Base-by-base conservation (phyloP, 2,888 invertebrate species). In the Idaea dimidiata region DNA sequence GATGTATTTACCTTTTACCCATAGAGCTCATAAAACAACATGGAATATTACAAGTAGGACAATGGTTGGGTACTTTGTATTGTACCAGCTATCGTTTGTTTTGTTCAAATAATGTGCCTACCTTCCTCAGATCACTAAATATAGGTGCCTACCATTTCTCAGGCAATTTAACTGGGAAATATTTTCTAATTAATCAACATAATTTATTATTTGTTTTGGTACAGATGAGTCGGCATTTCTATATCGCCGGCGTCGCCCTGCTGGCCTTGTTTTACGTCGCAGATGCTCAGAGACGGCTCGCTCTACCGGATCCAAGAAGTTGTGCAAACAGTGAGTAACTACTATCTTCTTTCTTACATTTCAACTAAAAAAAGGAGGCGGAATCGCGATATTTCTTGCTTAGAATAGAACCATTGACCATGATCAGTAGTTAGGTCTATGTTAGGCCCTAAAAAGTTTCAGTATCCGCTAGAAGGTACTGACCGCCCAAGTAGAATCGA, bases 271-370 rank as follows among this genome's bases (percentile, higher is more conserved):
- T 96, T 66, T 93, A 95, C 74, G 84, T 96, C 74, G 95, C 95
- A 80, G 93, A 95, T 80, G 97, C 97, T 64, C 97, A 97, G 88
- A 94, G 97, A 77, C 95, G 97, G 71, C 93, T 97, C 68, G 97
- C 97, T 32, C 93, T 97, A 72, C 97, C 97, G 61, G 97, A 97
- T 91, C 97, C 97, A 55, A 94, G 96, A 83, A 97, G 97, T 89
- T 97, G 97, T 88, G 95, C 96, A 66, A 97, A 97, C 88, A 95
- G 97, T 97, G 94, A 94, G 97, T 95, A 82, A 53, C 31, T 60
- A 53, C 56, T 61, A 59, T 16, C 53, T 62, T 16, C 32, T 24
- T 57, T 18, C 18, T 43, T 18, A 55, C 17, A 6, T 6, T 7
- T 7, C 0, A 17, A 16, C 4, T 53, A 3, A 53, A 16, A n/a